phyloP scores from a whole-genome alignment of 2,888 invertebrate genomes.

The Torymus auratus region DNA sequence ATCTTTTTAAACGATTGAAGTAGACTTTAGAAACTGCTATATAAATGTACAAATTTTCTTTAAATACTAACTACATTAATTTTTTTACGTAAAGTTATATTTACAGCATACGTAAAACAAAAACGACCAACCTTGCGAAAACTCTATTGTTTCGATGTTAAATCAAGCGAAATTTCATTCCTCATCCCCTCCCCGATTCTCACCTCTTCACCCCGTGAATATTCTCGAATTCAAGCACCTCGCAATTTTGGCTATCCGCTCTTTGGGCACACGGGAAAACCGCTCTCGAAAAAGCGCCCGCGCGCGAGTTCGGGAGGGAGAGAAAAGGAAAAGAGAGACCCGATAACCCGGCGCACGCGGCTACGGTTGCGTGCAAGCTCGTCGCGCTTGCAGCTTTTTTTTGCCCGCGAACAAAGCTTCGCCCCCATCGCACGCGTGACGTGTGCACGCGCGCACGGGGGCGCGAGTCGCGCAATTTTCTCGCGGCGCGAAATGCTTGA shows the following conservation, averaged over 20 bases:
- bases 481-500: slow-evolving; percentile 59
- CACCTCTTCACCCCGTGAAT: no score
- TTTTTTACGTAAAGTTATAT: no score
- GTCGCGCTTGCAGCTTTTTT: slow-evolving; percentile 16
- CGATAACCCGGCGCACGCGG: not conserved
- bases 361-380: slow-evolving; percentile 15
- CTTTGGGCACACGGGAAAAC: not conserved
- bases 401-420: slow-evolving; percentile 23
- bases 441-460: not conserved
- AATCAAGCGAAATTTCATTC: no score
- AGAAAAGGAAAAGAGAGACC: not conserved
- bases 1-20: no score
- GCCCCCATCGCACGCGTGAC: not conserved
- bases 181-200: no score
- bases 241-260: slow-evolving; percentile 45
- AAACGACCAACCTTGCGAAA: no score
- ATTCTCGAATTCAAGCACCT: not conserved
- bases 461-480: slow-evolving; percentile 62
- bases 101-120: no score
- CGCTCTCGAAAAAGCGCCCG: slow-evolving; percentile 14
- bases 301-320: not conserved
- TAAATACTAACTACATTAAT: no score
- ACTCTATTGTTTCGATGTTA: no score
- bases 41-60: no score
- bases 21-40: no score